Evolutionary conservation across 1,140 invertebrate genomes (phyloP).

Genomic region (Homarus americanus): DNA sequence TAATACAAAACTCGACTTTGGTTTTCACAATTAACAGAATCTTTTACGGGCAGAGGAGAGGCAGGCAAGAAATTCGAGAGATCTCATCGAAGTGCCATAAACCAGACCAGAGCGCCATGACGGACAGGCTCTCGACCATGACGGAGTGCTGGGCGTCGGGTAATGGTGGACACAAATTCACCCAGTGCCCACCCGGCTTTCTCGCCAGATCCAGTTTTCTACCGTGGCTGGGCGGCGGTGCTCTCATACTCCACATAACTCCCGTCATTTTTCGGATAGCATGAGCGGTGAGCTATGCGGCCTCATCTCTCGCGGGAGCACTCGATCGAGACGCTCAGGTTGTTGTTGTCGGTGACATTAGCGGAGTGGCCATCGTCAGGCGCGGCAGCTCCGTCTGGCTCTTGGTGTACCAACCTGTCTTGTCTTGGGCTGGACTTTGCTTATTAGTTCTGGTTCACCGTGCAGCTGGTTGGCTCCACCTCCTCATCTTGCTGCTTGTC

Average conservation of each 20-base stretch:
- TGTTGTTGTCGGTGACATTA: neutral
- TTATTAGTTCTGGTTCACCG: too few relatives aligned
- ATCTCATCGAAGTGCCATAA: slow-evolving; percentile 2
- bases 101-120: neutral
- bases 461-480: too few relatives aligned
- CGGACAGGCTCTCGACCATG: neutral
- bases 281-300: slow-evolving; percentile 2
- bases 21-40: neutral
- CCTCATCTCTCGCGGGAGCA: neutral
- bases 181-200: neutral
- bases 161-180: neutral
- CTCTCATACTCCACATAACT: neutral
- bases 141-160: neutral
- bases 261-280: neutral
- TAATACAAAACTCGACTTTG: neutral
- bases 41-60: neutral
- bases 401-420: neutral
- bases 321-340: neutral
- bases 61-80: neutral
- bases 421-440: neutral
- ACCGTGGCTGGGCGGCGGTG: neutral
- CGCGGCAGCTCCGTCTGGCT: neutral
- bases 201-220: neutral
- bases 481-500: too few relatives aligned
- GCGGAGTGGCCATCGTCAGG: neutral